Evolutionary conservation across 2,797 vertebrate species (phyloP), one percentile per base, ranked within the genome.

Genomic region (Neosilurus hyrtlii): DNA sequence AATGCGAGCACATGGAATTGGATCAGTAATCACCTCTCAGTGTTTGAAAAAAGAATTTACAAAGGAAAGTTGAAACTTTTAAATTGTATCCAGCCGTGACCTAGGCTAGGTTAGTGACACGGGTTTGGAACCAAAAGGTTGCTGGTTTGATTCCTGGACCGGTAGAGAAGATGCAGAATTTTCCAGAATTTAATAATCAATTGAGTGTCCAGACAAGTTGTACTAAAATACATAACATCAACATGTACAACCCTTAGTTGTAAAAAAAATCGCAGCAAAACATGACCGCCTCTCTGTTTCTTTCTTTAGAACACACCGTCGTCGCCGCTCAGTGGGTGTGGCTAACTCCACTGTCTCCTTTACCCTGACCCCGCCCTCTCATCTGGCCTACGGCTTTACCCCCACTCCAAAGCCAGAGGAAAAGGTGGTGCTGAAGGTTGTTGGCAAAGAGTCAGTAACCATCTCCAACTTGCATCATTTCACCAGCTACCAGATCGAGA

Each of bases 401-500:
- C 93, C 91, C 3, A 94, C 92, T 0, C 83, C 86, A 52, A 67
- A 65, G 10, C 11, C 90, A 68, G 22, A 91, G 85, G 71, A 92
- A 0, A 91, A 92, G 35, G 86, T 93, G 89, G 92, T 91, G 81
- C 86, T 93, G 79, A 96, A 94, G 12, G 96, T 97, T 18, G 91
- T 92, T 51, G 92, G 90, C 10, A 97, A 96, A 89, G 98, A 99
- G 90, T 96, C 96, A 0, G 89, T 96, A 12, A 95, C 98, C 83
- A 98, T 99, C 90, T 97, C 97, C 0, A 95, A 94, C 87, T 93
- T 99, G 86, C 95, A 94, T 0, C 97, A 99, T 89, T 99, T 99
- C 79, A 99, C 97, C 0, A 97, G 96, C 26, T 99, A 99, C 62
- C 96, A 97, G 88, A 99, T 99, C 0, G 97, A 99, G 93, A 96